These are phyloP conservation scores for Rhopalosiphum padi DNA, from an alignment of 1,140 invertebrate species.

Conservation along the genomic window DNA sequence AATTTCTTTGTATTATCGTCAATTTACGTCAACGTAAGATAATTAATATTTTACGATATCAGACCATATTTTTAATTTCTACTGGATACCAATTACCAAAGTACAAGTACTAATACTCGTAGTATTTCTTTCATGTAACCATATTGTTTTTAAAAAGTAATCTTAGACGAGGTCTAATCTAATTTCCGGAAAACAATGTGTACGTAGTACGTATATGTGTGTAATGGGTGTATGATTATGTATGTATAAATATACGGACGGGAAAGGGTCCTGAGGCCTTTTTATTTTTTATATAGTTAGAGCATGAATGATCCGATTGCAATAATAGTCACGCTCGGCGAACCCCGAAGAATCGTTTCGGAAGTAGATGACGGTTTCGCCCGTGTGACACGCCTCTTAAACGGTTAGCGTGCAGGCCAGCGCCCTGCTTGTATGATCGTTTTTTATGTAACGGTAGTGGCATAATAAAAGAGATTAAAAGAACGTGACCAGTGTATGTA, in stretches of 20 bases:
- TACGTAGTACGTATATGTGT: not conserved
- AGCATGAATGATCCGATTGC: slow-evolving; percentile 38
- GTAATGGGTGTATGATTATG: not conserved
- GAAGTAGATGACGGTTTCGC: slow-evolving; percentile 54
- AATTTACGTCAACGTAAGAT: not conserved
- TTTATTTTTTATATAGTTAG: slow-evolving; percentile 8
- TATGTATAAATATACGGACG: not conserved
- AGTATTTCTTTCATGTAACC: not conserved
- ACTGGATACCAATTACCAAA: not conserved
- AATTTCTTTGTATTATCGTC: too few relatives aligned
- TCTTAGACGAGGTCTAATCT: not conserved
- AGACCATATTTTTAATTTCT: not conserved
- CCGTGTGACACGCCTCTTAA: slow-evolving; percentile 55
- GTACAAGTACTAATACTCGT: not conserved
- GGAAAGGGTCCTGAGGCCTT: slow-evolving; percentile 27
- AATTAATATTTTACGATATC: not conserved
- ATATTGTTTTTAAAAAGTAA: slow-evolving; percentile 14
- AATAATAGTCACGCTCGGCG: slow-evolving; percentile 28
- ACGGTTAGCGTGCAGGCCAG: slow-evolving; percentile 49
- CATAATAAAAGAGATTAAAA: slow-evolving; percentile 51
- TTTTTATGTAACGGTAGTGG: slow-evolving; percentile 49
- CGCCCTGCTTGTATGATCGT: slow-evolving; percentile 42
- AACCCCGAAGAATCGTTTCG: slow-evolving; percentile 56
- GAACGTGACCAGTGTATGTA: slow-evolving; percentile 41
- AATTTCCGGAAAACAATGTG: not conserved